Percentiles rank a stretch among this genome's conserved stretches.
Conservation (phyloP, 1,140 invertebrate genomes). For the Panagrolaimus sp. region DNA sequence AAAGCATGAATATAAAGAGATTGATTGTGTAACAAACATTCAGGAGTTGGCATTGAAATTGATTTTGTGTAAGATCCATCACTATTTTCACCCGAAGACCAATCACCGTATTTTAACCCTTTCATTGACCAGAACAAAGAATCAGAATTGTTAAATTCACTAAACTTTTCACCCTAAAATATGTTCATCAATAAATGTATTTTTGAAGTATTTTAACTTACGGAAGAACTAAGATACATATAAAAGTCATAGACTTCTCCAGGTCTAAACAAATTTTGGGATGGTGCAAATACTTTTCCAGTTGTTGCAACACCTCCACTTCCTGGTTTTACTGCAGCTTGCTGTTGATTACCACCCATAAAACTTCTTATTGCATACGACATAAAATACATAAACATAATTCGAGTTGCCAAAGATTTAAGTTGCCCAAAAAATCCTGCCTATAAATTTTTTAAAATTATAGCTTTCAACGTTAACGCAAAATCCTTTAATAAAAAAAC, state of each 20-base stretch:
- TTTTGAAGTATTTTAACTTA: neutral
- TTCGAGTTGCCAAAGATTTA: conserved; percentile 26
- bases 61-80: conserved; percentile 70
- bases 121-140: conserved; percentile 78
- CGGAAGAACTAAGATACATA: neutral
- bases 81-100: conserved; percentile 72
- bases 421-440: conserved; percentile 27
- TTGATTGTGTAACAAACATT: conserved; percentile 80
- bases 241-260: conserved; percentile 36
- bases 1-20: conserved; percentile 86
- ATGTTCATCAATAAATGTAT: neutral
- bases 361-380: conserved; percentile 41
- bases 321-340: neutral
- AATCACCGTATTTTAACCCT: conserved; percentile 85
- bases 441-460: conserved; percentile 2
- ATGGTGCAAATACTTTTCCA: conserved; percentile 16
- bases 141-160: conserved; percentile 65
- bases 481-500: conserved; percentile 2
- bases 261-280: conserved; percentile 32
- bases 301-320: conserved; percentile 8
- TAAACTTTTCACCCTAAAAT: conserved; percentile 23
- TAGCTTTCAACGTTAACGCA: too few relatives aligned
- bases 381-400: conserved; percentile 46
- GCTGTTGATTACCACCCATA: conserved; percentile 30
- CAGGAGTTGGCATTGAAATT: conserved; percentile 33